Percentiles rank a stretch among this genome's conserved stretches.
phyloP scores from a whole-genome alignment of 1,140 invertebrate species.

The Brachionus paranguensis region DNA sequence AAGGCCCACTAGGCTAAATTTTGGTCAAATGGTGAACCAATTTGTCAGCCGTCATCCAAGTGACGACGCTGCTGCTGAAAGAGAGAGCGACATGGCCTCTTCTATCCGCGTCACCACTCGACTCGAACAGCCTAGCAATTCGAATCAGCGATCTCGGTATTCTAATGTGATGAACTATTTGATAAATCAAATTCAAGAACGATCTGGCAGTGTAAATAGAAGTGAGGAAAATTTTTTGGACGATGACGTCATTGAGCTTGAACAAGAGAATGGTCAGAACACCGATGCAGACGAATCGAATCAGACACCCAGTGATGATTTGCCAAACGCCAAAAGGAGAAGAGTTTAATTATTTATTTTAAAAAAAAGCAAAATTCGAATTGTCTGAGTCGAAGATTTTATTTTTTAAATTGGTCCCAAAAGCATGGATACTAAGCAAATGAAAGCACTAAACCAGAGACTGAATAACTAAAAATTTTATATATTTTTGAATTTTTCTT shows the following conservation, averaged over 20 bases:
- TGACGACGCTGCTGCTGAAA: neutral
- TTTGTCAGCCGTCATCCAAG: neutral
- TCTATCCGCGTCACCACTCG: neutral
- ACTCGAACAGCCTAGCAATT: neutral
- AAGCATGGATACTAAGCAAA: neutral
- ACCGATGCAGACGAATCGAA: neutral
- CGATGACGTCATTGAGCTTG: constrained; percentile 10
- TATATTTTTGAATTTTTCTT: neutral
- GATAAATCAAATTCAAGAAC: neutral
- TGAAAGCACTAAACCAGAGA: neutral
- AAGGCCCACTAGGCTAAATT: neutral
- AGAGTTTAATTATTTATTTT: constrained; percentile 17
- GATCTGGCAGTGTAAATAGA: neutral
- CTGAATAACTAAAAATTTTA: neutral
- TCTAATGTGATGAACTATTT: neutral
- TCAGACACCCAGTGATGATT: neutral
- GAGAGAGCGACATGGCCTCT: neutral
- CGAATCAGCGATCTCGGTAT: neutral
- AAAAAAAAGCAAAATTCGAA: neutral
- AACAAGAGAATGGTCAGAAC: neutral
- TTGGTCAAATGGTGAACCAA: neutral
- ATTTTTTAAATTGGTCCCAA: neutral
- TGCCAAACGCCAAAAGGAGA: constrained; percentile 21
- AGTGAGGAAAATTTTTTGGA: neutral
- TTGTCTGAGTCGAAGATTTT: neutral